Evolutionary conservation across 2,113 vertebrate species (phyloP), one percentile per base, ranked within the genome.

Genomic region (Macrotus californicus): DNA sequence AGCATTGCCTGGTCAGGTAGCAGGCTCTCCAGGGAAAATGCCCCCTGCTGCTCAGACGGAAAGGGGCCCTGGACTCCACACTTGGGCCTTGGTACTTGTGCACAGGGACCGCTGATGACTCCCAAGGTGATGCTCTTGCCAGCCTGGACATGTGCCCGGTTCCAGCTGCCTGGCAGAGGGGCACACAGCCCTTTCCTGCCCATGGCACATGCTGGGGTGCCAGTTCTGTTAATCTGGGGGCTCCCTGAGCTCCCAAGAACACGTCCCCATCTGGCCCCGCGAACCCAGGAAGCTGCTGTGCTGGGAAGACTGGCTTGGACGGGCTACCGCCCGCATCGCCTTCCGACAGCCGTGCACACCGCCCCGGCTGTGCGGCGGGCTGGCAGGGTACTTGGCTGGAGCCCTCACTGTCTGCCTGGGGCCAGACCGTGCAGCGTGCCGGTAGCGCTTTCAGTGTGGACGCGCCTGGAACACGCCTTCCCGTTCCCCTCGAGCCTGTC

Each of bases 91-190:
- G 2, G 59, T 1, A 26, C 59, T 11, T 5, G 26, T 24, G 56
- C 26, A 8, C 59, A 9, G 12, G 59, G 59, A 29, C 24, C 1
- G 26, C 59, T 31, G 59, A 0, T 5, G 0, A 59, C 8, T 26
- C 22, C 56, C 24, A 10, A 7, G 22, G 22, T 26, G 56, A 31
- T 3, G 4, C 24, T 64, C 56, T 12, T 67, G 50, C 66, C 92
- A 64, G 50, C 67, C 48, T n/a, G 36, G 67, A 84, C 81, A 67
- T 26, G 29, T n/a, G 56, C 34, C 76, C 79, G 93, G 77, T 72
- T 82, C 93, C 26, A 1, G 86, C 66, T 94, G 92, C 91, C 97
- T 93, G 59, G 77, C 48, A 11, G 8, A 43, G 69, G 92, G 91
- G 94, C 92, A 59, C 75, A 94, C 46, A 52, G 70, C 66, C 39